phyloP scores from a whole-genome alignment of 2,888 invertebrate species.

The Polydrusus cervinus region DNA sequence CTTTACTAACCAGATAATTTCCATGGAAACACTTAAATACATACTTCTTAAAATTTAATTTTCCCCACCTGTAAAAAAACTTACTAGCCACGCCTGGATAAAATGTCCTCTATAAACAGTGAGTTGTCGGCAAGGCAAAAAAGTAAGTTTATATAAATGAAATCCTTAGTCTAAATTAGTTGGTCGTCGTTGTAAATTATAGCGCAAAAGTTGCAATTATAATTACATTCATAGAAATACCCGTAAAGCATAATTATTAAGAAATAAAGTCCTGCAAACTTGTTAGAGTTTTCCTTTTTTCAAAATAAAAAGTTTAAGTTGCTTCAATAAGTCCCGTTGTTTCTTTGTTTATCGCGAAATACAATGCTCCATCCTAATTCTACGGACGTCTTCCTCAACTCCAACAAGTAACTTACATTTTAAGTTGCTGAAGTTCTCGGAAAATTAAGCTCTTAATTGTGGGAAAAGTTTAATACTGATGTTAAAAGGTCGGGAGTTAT shows the following conservation, averaged over 20 bases:
- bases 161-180: too few species aligned
- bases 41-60: too few species aligned
- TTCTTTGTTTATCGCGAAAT: conserved; percentile 29
- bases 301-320: conserved; percentile 15
- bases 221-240: not conserved
- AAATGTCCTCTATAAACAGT: too few species aligned
- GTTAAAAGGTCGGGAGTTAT: not conserved
- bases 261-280: not conserved
- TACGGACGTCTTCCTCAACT: conserved; percentile 37
- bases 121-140: too few species aligned
- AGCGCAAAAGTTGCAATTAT: not conserved
- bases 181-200: not conserved
- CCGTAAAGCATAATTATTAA: not conserved
- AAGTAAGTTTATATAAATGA: too few species aligned
- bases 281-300: conserved; percentile 1
- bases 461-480: conserved; percentile 21
- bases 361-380: conserved; percentile 41
- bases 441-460: conserved; percentile 41
- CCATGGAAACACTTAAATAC: too few species aligned
- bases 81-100: too few species aligned
- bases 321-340: not conserved
- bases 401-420: conserved; percentile 31
- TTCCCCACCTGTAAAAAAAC: too few species aligned
- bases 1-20: too few species aligned
- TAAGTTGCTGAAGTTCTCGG: conserved; percentile 18